Conservation (phyloP, 2,797 vertebrate genomes). For the Gymnothorax javanicus region DNA sequence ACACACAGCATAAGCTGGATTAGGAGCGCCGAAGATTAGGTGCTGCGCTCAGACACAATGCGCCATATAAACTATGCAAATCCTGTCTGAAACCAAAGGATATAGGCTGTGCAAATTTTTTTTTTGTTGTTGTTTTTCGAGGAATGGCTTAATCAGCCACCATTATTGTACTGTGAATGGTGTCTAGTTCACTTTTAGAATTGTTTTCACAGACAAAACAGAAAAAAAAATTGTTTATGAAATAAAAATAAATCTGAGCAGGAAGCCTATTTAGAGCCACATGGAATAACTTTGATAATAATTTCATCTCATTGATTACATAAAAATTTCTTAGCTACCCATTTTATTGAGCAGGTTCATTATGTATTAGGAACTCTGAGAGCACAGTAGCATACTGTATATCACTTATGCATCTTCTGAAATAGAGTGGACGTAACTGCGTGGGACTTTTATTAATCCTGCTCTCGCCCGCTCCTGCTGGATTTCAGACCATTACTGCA, state of each 20-base stretch:
- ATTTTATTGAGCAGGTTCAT: background rate
- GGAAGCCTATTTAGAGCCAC: background rate
- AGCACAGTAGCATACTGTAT: background rate
- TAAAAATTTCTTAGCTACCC: too few species aligned
- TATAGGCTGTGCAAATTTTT: conserved; percentile 44
- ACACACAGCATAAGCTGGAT: conserved; percentile 52
- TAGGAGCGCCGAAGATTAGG: conserved; percentile 46
- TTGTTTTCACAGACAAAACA: conserved; percentile 17
- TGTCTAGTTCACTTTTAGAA: conserved; percentile 19
- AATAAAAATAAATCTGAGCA: background rate
- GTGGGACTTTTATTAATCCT: too few species aligned
- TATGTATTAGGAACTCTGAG: background rate
- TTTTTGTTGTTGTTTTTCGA: conserved; percentile 43
- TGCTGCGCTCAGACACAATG: conserved; percentile 46
- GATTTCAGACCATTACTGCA: too few species aligned
- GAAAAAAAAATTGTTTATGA: background rate
- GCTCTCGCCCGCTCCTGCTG: too few species aligned
- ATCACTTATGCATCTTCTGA: background rate
- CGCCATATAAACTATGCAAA: conserved; percentile 60
- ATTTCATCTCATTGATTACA: background rate
- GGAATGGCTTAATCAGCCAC: conserved; percentile 44
- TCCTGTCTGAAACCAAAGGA: conserved; percentile 48
- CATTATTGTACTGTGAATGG: conserved; percentile 38
- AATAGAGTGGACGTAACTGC: too few species aligned
- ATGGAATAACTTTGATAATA: background rate